phyloP scores from a whole-genome alignment of 2,888 invertebrate species.

The Lasioglossum calceatum region DNA sequence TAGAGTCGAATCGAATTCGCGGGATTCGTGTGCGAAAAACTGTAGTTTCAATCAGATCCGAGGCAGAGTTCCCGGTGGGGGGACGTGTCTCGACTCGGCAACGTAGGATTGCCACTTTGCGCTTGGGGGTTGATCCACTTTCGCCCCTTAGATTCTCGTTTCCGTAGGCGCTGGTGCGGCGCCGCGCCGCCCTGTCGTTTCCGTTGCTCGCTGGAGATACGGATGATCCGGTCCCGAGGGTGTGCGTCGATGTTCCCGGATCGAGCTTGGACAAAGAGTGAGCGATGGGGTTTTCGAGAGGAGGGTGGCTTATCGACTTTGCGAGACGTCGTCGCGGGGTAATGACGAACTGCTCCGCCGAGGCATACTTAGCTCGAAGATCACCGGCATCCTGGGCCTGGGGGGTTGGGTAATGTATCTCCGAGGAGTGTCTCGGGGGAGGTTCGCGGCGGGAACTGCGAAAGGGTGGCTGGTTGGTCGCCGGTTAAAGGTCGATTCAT shows the following conservation, averaged over 20 bases:
- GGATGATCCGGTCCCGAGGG: slow-evolving; percentile 32
- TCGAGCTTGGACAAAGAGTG: background rate
- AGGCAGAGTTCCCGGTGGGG: background rate
- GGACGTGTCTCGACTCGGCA: slow-evolving; percentile 54
- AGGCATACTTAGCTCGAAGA: slow-evolving; percentile 60
- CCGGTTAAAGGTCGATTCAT: slow-evolving; percentile 51
- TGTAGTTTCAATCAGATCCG: slow-evolving; percentile 66
- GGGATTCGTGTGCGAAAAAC: background rate
- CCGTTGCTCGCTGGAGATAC: slow-evolving; percentile 13
- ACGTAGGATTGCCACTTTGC: slow-evolving; percentile 19
- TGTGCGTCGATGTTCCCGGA: slow-evolving; percentile 24
- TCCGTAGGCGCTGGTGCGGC: slow-evolving; percentile 19
- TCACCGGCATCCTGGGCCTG: slow-evolving; percentile 15
- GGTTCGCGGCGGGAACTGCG: slow-evolving; percentile 17
- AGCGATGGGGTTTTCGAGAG: background rate
- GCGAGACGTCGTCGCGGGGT: slow-evolving; percentile 61
- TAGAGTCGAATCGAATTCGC: background rate
- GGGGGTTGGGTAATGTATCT: slow-evolving; percentile 24
- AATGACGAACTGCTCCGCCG: slow-evolving; percentile 70
- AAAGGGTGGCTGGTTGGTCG: slow-evolving; percentile 51
- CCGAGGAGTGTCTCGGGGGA: slow-evolving; percentile 19
- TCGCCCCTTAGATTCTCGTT: slow-evolving; percentile 26
- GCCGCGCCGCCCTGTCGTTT: slow-evolving; percentile 13
- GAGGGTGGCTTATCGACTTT: slow-evolving; percentile 62
- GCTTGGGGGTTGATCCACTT: slow-evolving; percentile 32